These are phyloP conservation scores for Clistopyga incitator DNA, from an alignment of 2,888 invertebrate genomes.

Conservation along the genomic window DNA sequence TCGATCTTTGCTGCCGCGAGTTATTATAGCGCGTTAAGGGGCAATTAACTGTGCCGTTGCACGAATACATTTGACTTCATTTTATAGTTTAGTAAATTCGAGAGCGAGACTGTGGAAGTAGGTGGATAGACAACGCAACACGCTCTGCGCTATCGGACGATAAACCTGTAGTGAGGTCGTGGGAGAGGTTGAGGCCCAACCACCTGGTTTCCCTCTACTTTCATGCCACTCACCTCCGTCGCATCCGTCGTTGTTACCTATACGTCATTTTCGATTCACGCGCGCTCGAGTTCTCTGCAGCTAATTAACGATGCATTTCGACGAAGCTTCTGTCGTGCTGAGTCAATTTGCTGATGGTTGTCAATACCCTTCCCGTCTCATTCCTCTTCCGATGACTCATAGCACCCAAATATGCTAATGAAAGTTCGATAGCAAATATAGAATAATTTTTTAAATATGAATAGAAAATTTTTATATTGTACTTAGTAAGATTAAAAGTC, in stretches of 20 bases:
- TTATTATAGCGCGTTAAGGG: background rate
- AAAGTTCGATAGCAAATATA: background rate
- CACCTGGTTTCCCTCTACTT: conserved; percentile 24
- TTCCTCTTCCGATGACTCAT: background rate
- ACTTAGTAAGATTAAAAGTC: no score
- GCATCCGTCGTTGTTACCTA: conserved; percentile 33
- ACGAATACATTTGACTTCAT: conserved; percentile 25
- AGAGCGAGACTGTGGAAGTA: conserved; percentile 16
- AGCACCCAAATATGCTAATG: background rate
- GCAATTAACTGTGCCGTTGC: conserved; percentile 34
- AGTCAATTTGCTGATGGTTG: conserved; percentile 7
- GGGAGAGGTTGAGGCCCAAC: conserved; percentile 50
- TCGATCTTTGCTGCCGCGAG: background rate
- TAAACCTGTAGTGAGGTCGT: conserved; percentile 58
- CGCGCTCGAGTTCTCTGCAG: background rate
- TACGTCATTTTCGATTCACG: conserved; percentile 30
- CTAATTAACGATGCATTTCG: conserved; percentile 43
- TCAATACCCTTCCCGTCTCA: background rate
- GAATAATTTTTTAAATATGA: background rate
- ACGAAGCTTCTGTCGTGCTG: conserved; percentile 27
- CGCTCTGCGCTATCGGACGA: conserved; percentile 49
- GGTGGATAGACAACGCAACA: background rate
- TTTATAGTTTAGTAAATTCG: conserved; percentile 27
- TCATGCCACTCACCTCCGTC: conserved; percentile 31
- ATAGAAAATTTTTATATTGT: background rate